phyloP scores from a whole-genome alignment of 2,888 invertebrate species.

The Hirtodrosophila confusa region DNA sequence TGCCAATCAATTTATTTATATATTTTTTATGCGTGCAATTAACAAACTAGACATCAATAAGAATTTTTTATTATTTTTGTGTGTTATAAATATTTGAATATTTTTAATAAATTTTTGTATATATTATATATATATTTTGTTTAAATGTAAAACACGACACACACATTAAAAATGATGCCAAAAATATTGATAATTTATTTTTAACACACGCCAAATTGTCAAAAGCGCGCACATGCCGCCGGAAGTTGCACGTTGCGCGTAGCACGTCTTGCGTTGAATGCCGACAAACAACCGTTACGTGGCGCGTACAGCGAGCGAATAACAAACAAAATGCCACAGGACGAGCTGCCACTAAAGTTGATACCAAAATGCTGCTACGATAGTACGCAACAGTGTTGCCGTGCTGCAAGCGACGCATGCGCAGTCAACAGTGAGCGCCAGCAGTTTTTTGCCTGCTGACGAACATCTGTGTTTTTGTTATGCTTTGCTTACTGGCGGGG shows the following conservation, averaged over 20 bases:
- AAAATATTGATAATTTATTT: constrained; percentile 14
- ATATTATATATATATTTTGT: background rate
- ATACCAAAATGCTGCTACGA: constrained; percentile 9
- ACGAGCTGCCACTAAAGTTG: too few relatives aligned
- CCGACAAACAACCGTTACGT: constrained; percentile 53
- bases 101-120: background rate
- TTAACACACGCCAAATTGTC: constrained; percentile 19
- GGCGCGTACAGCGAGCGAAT: constrained; percentile 67
- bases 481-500: constrained; percentile 25
- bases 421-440: constrained; percentile 27
- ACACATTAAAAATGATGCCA: background rate
- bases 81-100: background rate
- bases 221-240: constrained; percentile 54
- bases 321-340: constrained; percentile 30
- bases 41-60: background rate
- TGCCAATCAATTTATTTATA: background rate
- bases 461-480: constrained; percentile 81
- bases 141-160: background rate
- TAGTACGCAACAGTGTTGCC: constrained; percentile 60
- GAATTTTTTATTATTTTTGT: background rate
- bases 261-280: constrained; percentile 28
- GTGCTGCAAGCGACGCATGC: constrained; percentile 56
- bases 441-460: constrained; percentile 39
- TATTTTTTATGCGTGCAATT: background rate
- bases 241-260: constrained; percentile 44